Evolutionary conservation across 2,888 invertebrate genomes (phyloP).

Genomic region (Phyllotreta striolata): DNA sequence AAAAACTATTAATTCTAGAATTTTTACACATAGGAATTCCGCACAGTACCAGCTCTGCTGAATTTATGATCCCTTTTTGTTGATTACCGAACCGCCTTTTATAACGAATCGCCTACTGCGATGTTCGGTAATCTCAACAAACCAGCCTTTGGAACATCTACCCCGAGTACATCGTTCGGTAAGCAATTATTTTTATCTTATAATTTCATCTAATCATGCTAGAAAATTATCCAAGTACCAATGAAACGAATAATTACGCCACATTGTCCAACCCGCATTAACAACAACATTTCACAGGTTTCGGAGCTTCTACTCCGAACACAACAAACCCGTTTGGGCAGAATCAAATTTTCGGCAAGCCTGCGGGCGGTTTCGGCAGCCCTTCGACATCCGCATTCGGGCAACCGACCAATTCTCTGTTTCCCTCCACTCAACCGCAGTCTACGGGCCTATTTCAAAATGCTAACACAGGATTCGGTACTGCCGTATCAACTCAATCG

Average conservation of each 20-base stretch:
- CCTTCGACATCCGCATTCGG: slow-evolving; percentile 74
- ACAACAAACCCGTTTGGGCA: slow-evolving; percentile 54
- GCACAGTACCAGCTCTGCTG: too few relatives aligned
- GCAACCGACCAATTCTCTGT: slow-evolving; percentile 63
- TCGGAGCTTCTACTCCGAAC: slow-evolving; percentile 46
- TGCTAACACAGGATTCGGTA: slow-evolving; percentile 72
- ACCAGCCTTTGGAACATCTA: slow-evolving; percentile 50
- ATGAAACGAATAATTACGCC: not conserved
- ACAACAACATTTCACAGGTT: slow-evolving; percentile 40
- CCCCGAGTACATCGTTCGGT: slow-evolving; percentile 60
- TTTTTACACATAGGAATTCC: too few relatives aligned
- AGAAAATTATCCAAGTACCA: not conserved
- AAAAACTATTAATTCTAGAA: too few relatives aligned
- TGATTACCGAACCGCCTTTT: too few relatives aligned
- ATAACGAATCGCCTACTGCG: slow-evolving; percentile 3
- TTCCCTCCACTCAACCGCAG: slow-evolving; percentile 65
- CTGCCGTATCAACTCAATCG: slow-evolving; percentile 65
- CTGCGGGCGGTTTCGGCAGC: slow-evolving; percentile 71
- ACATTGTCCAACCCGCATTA: not conserved
- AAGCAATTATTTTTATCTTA: slow-evolving; percentile 40
- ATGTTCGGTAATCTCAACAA: slow-evolving; percentile 53
- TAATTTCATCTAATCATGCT: not conserved
- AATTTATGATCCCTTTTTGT: too few relatives aligned
- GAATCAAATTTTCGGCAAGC: slow-evolving; percentile 62
- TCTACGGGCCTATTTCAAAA: slow-evolving; percentile 70